Evolutionary conservation across 2,113 vertebrate species (phyloP).

Genomic region (Alosa alosa): DNA sequence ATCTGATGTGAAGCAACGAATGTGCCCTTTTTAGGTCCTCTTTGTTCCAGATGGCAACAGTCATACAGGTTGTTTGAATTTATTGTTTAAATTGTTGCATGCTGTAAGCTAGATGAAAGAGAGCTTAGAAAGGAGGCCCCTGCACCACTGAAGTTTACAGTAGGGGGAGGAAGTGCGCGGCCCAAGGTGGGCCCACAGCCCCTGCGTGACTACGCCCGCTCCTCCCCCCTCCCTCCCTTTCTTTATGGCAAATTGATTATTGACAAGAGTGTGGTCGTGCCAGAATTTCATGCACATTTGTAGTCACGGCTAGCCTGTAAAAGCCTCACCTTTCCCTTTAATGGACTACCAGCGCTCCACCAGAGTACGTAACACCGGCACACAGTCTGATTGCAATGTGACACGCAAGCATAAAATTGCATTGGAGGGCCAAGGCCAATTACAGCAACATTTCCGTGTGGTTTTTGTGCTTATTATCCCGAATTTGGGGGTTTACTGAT

Average conservation of each 20-base stretch:
- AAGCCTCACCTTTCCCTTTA: slow-evolving; percentile 45
- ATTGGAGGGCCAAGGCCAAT: slow-evolving; percentile 6
- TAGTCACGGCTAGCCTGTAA: slow-evolving; percentile 39
- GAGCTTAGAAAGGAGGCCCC: slow-evolving; percentile 37
- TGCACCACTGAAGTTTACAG: slow-evolving; percentile 53
- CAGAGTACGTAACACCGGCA: slow-evolving; percentile 33
- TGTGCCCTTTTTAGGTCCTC: background rate
- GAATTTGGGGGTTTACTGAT: slow-evolving; percentile 19
- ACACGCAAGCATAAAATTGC: slow-evolving; percentile 50
- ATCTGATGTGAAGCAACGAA: background rate
- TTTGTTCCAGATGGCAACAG: background rate
- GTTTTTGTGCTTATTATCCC: background rate
- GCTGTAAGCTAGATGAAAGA: slow-evolving; percentile 35
- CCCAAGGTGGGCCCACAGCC: slow-evolving; percentile 25
- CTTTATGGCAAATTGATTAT: slow-evolving; percentile 44
- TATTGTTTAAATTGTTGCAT: slow-evolving; percentile 37
- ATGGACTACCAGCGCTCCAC: slow-evolving; percentile 52
- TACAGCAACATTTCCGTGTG: slow-evolving; percentile 13
- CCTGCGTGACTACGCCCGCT: slow-evolving; percentile 42
- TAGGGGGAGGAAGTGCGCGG: slow-evolving; percentile 36
- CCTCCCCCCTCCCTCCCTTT: slow-evolving; percentile 28
- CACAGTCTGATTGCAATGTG: slow-evolving; percentile 50
- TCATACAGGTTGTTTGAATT: slow-evolving; percentile 32
- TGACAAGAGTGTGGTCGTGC: slow-evolving; percentile 27
- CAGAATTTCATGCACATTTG: slow-evolving; percentile 48